Conservation (phyloP, 2,113 vertebrate genomes). For the Anguilla rostrata region DNA sequence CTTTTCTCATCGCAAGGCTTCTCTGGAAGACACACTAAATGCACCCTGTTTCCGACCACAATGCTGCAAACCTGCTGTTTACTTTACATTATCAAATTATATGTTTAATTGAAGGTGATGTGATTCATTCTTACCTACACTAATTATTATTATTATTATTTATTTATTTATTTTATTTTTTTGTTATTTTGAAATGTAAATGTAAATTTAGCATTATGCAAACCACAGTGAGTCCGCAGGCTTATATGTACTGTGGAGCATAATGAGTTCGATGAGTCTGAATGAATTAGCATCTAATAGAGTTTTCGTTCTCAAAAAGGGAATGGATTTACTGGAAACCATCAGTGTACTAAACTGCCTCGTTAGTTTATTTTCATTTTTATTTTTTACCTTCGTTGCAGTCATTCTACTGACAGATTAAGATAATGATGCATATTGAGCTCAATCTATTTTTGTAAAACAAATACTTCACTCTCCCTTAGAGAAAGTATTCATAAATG, state of each 20-base stretch:
- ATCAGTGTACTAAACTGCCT: conserved; percentile 1
- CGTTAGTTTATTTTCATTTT: conserved; percentile 21
- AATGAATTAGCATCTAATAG: conserved; percentile 4
- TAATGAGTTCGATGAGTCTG: not conserved
- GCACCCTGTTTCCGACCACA: too few relatives aligned
- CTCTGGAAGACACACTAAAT: not conserved
- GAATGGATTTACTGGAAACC: not conserved
- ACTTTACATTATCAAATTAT: not conserved
- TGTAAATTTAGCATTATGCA: too few relatives aligned
- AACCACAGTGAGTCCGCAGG: not conserved
- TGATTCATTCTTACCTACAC: not conserved
- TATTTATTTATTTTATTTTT: too few relatives aligned
- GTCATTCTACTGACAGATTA: conserved; percentile 21
- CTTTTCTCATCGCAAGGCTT: not conserved
- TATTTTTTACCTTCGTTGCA: not conserved
- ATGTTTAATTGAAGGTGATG: not conserved
- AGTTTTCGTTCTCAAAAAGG: not conserved
- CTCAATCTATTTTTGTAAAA: conserved; percentile 68
- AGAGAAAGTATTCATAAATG: conserved; percentile 46
- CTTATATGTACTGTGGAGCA: not conserved
- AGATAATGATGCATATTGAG: conserved; percentile 51
- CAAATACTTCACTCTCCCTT: conserved; percentile 34
- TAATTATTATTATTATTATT: too few relatives aligned
- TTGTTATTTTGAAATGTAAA: too few relatives aligned
- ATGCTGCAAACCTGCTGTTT: too few relatives aligned